Evolutionary conservation across 2,797 vertebrate species (phyloP), one percentile per base, ranked within the genome.

Genomic region (Thripadectes ignobilis): DNA sequence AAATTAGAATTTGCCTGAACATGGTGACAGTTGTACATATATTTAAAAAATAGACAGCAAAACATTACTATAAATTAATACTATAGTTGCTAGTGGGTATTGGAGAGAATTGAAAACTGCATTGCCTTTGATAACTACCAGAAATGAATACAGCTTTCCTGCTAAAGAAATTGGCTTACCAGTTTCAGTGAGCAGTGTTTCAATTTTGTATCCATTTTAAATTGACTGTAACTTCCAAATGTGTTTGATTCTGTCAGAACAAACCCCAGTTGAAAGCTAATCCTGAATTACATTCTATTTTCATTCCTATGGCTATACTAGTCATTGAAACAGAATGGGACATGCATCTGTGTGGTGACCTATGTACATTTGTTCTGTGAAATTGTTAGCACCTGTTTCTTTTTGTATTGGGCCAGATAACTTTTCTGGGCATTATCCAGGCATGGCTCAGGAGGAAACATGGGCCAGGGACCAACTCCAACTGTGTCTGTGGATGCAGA

Each of bases 401-500:
- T 69, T 61, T 74, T 63, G 1, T 1, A 61, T 26, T 69, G 24
- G 36, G 8, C 5, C 32, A 43, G 10, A 2, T 58, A 36, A 73
- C 6, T 46, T 58, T 75, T 72, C 19, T 41, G 55, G 27, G 10
- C 13, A 16, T 75, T 61, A 52, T 43, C 21, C 36, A 80, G 26
- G 29, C 23, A 54, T 3, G 6, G 16, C 7, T 75, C 41, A 58
- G 41, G 21, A 89, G 22, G 8, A 63, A 39, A 10, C 1, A 14
- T 15, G 4, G 48, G 10, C 26, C 49, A 59, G 38, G 15, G 30
- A 41, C 29, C 19, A 12, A 12, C 23, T 55, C 20, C 2, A 49
- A 0, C 8, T 34, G 9, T 61, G 12, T 24, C 0, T 19, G 29
- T 34, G 32, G 22, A 24, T 54, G 26, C 16, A 38, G 29, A 38